These are phyloP conservation scores for Garrulus glandarius DNA, from an alignment of 2,797 vertebrate genomes.

Conservation along the genomic window DNA sequence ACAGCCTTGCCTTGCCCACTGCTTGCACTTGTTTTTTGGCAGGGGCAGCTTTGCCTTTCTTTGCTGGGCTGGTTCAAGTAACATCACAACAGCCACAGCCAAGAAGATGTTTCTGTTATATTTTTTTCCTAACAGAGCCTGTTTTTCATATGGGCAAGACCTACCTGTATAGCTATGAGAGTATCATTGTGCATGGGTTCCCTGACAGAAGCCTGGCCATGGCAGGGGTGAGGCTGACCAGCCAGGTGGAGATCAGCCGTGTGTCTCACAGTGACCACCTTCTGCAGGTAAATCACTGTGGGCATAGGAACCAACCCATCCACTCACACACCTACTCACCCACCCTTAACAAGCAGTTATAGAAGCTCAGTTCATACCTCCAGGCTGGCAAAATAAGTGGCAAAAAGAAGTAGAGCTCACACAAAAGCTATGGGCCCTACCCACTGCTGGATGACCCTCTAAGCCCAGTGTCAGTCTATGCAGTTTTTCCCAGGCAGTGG, in stretches of 20 bases:
- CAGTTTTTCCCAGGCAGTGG: fast-evolving
- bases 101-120: not conserved
- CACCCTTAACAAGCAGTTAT: too few relatives aligned
- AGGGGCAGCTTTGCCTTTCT: not conserved
- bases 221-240: constrained; percentile 52
- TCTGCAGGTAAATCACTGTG: constrained; percentile 52
- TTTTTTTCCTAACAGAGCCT: constrained; percentile 42
- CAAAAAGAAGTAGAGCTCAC: not conserved
- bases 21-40: not conserved
- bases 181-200: constrained; percentile 31
- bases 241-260: constrained; percentile 56
- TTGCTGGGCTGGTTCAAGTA: not conserved
- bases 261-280: constrained; percentile 2
- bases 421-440: not conserved
- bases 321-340: too few relatives aligned
- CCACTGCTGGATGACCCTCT: not conserved
- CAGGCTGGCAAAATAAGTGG: not conserved
- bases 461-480: not conserved
- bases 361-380: not conserved
- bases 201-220: constrained; percentile 9
- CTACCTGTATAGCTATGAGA: constrained; percentile 56
- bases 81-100: not conserved
- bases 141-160: constrained; percentile 51
- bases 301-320: not conserved
- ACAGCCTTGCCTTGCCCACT: not conserved